A percentile compares a stretch with the other conserved stretches of the same genome.
These are phyloP conservation scores for Tor tambroides DNA, from an alignment of 2,113 vertebrate genomes.

Conservation along the genomic window DNA sequence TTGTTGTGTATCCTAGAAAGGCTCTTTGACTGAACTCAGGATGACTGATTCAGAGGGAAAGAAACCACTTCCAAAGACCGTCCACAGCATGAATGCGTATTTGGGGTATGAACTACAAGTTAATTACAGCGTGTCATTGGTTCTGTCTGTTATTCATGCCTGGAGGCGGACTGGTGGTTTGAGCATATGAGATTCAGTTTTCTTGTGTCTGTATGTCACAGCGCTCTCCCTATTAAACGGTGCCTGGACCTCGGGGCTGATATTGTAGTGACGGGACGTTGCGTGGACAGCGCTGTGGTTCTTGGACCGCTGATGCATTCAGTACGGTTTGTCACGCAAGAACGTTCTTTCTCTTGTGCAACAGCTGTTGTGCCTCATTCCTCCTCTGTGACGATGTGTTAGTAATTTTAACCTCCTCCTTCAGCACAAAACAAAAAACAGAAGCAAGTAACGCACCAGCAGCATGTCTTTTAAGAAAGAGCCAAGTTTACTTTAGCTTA, in stretches of 20 bases:
- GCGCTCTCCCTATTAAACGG: slow-evolving; percentile 81
- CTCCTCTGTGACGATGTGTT: not conserved
- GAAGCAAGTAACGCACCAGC: not conserved
- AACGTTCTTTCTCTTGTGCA: not conserved
- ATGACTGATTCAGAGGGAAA: slow-evolving; percentile 69
- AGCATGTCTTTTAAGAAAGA: not conserved
- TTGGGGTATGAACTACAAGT: slow-evolving; percentile 76
- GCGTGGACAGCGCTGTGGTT: slow-evolving; percentile 85
- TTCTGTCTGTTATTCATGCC: not conserved
- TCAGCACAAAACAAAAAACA: not conserved
- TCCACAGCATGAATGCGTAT: slow-evolving; percentile 87
- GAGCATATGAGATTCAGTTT: slow-evolving; percentile 8
- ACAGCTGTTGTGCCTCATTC: not conserved
- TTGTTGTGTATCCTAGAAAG: slow-evolving; percentile 70
- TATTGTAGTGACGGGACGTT: slow-evolving; percentile 83
- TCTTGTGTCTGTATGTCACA: slow-evolving; percentile 55
- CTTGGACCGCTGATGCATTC: slow-evolving; percentile 86
- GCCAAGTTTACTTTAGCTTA: not conserved
- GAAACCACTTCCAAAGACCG: slow-evolving; percentile 74
- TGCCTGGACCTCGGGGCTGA: slow-evolving; percentile 86
- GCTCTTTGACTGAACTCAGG: slow-evolving; percentile 70
- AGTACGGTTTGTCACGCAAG: slow-evolving; percentile 63
- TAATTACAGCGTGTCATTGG: not conserved
- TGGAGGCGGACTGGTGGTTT: slow-evolving; percentile 12
- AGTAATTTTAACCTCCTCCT: not conserved